Evolutionary conservation across 2,797 vertebrate genomes (phyloP).

Genomic region (Molossus molossus): DNA sequence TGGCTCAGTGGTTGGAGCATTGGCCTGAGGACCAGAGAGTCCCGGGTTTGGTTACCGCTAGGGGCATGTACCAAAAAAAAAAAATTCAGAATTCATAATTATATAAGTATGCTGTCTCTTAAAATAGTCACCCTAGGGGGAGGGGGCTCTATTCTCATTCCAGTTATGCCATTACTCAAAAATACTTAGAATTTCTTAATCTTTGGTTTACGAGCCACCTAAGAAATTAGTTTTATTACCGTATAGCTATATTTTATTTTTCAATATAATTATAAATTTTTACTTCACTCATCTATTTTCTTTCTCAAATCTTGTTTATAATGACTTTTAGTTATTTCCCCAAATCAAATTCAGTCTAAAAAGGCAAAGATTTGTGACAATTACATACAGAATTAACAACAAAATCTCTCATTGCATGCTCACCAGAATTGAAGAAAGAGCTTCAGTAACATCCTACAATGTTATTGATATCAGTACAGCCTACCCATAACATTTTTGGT

Average conservation of each 20-base stretch:
- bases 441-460: too few relatives aligned
- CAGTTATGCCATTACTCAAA: background rate
- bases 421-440: background rate
- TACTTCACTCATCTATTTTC: conserved; percentile 29
- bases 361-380: background rate
- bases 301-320: conserved; percentile 12
- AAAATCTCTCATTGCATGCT: background rate
- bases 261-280: conserved; percentile 49
- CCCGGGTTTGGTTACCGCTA: too few relatives aligned
- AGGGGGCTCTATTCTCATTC: background rate
- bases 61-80: too few relatives aligned
- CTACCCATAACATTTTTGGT: background rate
- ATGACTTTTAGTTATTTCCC: background rate
- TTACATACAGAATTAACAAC: conserved; percentile 15
- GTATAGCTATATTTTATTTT: conserved; percentile 12
- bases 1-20: too few relatives aligned
- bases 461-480: background rate
- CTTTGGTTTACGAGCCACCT: background rate
- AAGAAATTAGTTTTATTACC: background rate
- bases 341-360: conserved; percentile 16
- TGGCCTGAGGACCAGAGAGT: too few relatives aligned
- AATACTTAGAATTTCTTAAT: conserved; percentile 38
- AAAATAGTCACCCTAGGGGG: background rate
- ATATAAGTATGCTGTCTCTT: background rate
- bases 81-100: conserved; percentile 22